Conservation (phyloP, 2,113 vertebrate species). For the Gobiocypris rarus region DNA sequence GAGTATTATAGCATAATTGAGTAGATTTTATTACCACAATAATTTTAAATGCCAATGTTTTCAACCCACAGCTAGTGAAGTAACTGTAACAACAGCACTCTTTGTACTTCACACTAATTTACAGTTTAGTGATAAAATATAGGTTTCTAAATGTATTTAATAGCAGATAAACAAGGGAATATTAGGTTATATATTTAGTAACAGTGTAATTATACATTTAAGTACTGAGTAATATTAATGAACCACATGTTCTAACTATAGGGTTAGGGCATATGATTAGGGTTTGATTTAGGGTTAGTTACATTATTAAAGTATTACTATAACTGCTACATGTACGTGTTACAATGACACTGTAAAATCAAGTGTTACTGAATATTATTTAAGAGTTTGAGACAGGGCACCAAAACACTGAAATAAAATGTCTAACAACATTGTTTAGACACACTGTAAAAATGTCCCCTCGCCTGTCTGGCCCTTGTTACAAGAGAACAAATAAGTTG, state of each 20-base stretch:
- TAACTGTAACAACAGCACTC: background rate
- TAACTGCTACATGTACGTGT: no score
- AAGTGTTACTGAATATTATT: no score
- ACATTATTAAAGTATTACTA: no score
- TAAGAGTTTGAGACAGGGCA: background rate
- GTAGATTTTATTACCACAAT: background rate
- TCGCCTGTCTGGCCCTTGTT: background rate
- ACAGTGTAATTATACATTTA: no score
- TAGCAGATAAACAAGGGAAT: background rate
- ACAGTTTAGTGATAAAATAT: background rate
- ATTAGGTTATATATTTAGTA: no score
- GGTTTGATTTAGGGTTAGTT: no score
- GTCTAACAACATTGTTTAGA: background rate
- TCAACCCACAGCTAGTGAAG: background rate
- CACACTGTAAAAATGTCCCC: background rate
- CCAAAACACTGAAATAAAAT: background rate
- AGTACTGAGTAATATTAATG: no score
- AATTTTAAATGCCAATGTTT: background rate
- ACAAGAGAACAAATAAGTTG: background rate
- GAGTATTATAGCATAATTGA: background rate
- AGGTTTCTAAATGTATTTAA: background rate
- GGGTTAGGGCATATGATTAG: no score
- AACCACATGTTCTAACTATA: no score
- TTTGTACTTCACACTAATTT: background rate
- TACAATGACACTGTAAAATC: no score